Conservation (phyloP, 1,140 invertebrate species). For the Drosophila takahashii region DNA sequence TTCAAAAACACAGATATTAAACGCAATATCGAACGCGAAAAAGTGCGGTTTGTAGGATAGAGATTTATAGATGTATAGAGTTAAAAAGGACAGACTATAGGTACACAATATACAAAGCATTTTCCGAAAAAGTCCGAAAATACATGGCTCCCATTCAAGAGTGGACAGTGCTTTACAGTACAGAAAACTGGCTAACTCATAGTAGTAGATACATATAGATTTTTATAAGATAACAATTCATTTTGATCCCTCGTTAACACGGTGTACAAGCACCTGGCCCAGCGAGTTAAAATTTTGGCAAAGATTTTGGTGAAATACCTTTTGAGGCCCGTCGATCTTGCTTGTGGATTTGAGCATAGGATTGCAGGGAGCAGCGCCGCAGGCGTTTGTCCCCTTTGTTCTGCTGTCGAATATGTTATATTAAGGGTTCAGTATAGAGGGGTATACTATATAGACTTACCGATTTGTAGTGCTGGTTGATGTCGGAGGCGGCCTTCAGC, state of each 20-base stretch:
- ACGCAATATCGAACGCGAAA: conserved; percentile 19
- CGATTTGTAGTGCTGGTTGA: conserved; percentile 81
- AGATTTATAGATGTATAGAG: conserved; percentile 27
- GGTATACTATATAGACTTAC: conserved; percentile 38
- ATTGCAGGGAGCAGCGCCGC: conserved; percentile 76
- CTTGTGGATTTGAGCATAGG: conserved; percentile 72
- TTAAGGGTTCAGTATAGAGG: not conserved
- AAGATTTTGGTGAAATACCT: conserved; percentile 84
- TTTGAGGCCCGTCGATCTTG: conserved; percentile 78
- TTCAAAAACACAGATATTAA: conserved; percentile 32
- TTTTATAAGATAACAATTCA: conserved; percentile 40
- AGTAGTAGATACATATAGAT: conserved; percentile 47
- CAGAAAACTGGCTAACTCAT: conserved; percentile 28
- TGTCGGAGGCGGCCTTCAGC: conserved; percentile 76
- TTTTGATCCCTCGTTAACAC: conserved; percentile 64
- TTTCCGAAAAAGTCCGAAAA: conserved; percentile 44
- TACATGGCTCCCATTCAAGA: conserved; percentile 24
- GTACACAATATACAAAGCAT: conserved; percentile 29
- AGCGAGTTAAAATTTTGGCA: conserved; percentile 76
- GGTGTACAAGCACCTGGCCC: conserved; percentile 29
- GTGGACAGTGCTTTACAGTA: conserved; percentile 49
- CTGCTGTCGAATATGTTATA: conserved; percentile 52
- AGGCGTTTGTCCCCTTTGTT: conserved; percentile 76
- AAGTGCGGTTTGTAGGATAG: conserved; percentile 35
- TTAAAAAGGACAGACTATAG: conserved; percentile 27